Conservation (phyloP, 2,113 vertebrate genomes). For the Nycticebus coucang region DNA sequence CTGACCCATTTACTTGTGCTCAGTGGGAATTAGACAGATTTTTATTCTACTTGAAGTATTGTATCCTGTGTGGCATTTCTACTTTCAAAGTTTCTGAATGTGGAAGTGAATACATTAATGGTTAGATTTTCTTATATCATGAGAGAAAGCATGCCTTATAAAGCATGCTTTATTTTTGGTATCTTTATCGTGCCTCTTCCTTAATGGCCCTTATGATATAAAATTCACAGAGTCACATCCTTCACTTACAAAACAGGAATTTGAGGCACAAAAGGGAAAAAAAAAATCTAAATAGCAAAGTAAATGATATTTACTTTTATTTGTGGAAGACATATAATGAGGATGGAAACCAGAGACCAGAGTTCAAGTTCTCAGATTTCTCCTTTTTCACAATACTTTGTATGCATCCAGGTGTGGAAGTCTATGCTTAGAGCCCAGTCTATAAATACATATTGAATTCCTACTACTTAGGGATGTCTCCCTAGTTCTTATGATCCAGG, state of each 20-base stretch:
- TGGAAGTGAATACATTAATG: background rate
- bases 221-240: conserved; percentile 17
- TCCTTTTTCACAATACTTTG: background rate
- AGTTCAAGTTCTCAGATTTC: background rate
- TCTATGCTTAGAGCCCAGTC: background rate
- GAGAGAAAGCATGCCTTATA: background rate
- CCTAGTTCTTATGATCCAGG: background rate
- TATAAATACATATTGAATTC: background rate
- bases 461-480: background rate
- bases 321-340: background rate
- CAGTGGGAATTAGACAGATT: background rate
- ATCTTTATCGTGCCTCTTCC: background rate
- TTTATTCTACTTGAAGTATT: background rate
- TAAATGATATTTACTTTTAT: background rate
- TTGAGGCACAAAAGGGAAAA: background rate
- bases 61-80: background rate
- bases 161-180: background rate
- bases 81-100: conserved; percentile 24
- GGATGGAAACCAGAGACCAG: background rate
- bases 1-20: background rate
- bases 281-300: background rate
- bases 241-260: background rate
- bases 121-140: background rate
- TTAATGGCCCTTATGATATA: background rate
- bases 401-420: background rate